Conservation (phyloP, 2,888 invertebrate species). For the Apodemia hepburni region DNA sequence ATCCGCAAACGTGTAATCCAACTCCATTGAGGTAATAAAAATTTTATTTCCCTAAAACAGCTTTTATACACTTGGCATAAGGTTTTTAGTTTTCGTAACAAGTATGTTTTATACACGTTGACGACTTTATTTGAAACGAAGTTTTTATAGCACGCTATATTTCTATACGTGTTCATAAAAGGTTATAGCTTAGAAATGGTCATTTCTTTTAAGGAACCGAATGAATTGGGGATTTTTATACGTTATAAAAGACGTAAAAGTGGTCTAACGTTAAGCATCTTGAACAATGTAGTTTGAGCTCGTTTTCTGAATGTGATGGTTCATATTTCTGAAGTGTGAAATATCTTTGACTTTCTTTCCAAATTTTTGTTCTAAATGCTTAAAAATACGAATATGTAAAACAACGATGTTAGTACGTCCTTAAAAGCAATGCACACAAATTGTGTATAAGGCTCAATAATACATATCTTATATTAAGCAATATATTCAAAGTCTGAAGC, state of each 20-base stretch:
- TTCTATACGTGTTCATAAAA: conserved; percentile 4
- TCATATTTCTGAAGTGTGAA: not conserved
- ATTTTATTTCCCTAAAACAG: conserved; percentile 12
- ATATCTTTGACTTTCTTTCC: not conserved
- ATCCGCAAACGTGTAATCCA: not conserved
- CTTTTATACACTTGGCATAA: conserved; percentile 10
- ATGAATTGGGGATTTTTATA: not conserved
- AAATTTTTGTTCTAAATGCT: not conserved
- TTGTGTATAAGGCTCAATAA: no score
- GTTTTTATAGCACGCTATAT: conserved; percentile 13
- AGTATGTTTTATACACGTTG: conserved; percentile 10
- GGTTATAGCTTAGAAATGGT: not conserved
- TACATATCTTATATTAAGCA: no score
- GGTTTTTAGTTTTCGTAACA: conserved; percentile 9
- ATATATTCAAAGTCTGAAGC: no score
- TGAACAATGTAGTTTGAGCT: not conserved
- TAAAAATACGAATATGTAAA: not conserved
- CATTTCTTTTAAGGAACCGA: not conserved
- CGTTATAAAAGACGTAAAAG: not conserved
- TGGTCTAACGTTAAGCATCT: not conserved
- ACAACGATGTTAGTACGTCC: no score
- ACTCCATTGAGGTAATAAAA: conserved; percentile 21
- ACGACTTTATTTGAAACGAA: conserved; percentile 10
- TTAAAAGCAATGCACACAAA: no score
- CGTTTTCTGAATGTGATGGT: not conserved